A percentile compares a stretch with the other conserved stretches of the same genome.
Conservation (phyloP, 2,113 vertebrate species). For the Heptranchias perlo region DNA sequence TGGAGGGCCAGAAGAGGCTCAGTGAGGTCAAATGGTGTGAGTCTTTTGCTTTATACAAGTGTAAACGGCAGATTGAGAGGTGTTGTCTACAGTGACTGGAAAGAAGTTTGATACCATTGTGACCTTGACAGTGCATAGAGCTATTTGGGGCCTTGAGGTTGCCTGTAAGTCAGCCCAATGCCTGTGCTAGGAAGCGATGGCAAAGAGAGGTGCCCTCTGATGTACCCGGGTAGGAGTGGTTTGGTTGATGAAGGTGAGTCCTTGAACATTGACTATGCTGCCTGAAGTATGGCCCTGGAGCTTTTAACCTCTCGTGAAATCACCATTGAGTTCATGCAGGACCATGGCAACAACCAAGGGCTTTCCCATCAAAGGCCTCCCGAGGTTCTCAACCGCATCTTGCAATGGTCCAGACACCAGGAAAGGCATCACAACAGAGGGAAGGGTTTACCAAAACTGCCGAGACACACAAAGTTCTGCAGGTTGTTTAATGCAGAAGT, state of each 20-base stretch:
- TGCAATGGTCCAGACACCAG: neutral
- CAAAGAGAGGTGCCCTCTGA: neutral
- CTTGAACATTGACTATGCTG: neutral
- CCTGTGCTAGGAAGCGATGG: no score
- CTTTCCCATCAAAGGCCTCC: neutral
- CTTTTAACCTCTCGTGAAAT: neutral
- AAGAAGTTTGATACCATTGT: neutral
- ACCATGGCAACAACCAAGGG: neutral
- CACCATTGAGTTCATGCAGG: neutral
- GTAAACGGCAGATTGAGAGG: neutral
- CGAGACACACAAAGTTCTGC: neutral
- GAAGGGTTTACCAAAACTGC: neutral
- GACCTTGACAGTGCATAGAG: neutral
- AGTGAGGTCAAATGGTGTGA: no score
- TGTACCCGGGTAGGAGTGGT: neutral
- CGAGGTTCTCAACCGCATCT: neutral
- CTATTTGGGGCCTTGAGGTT: neutral
- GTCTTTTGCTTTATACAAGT: neutral
- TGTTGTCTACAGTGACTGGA: neutral
- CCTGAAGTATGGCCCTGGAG: neutral
- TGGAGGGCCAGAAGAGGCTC: no score
- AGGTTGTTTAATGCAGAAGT: neutral
- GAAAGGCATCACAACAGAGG: neutral
- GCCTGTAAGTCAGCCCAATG: neutral
- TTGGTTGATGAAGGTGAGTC: neutral